phyloP scores from a whole-genome alignment of 2,797 vertebrate species.

The Phoxinus dragarum region DNA sequence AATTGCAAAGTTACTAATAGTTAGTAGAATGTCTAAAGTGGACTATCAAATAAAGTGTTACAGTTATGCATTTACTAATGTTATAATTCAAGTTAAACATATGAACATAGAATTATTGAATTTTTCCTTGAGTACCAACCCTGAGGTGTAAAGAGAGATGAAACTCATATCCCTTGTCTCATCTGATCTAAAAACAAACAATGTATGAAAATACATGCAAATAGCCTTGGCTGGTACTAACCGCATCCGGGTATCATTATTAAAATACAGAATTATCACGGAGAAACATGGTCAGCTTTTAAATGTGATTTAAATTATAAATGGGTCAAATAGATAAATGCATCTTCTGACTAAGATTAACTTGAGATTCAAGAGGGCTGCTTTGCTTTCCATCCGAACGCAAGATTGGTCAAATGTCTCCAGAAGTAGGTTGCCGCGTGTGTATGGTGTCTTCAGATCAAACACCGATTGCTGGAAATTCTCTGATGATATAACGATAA shows the following conservation, averaged over 20 bases:
- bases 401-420: neutral
- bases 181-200: constrained; percentile 15
- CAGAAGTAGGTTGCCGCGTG: neutral
- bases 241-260: neutral
- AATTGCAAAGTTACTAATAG: neutral
- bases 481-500: neutral
- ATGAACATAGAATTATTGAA: neutral
- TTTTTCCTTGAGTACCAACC: neutral
- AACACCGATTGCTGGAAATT: neutral
- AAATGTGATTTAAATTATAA: neutral
- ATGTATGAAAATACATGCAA: neutral
- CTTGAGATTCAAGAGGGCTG: neutral
- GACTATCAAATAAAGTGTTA: neutral
- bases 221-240: neutral
- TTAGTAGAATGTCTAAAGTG: neutral
- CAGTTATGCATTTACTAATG: neutral
- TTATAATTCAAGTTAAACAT: neutral
- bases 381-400: neutral
- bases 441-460: neutral
- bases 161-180: neutral
- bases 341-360: neutral
- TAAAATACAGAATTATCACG: neutral
- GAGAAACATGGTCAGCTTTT: neutral
- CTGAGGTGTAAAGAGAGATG: neutral
- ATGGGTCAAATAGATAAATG: neutral